Percentiles rank a stretch among this genome's conserved stretches.
Conservation (phyloP, 2,888 invertebrate species). For the Philonicus albiceps region DNA sequence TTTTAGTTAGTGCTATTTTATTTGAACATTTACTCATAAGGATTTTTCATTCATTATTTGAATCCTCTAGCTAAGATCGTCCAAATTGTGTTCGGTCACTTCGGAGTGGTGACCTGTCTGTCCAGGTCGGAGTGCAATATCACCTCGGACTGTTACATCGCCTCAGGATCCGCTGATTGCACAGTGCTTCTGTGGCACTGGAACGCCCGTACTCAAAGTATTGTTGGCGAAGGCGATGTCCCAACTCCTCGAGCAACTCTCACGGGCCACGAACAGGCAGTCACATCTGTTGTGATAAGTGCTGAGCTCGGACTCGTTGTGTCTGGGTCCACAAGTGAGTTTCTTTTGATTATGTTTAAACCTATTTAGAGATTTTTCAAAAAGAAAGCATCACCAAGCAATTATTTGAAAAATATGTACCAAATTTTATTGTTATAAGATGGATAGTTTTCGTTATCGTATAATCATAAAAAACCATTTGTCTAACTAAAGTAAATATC, state of each 20-base stretch:
- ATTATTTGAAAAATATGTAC: no score
- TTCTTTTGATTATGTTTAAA: constrained; percentile 22
- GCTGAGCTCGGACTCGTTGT: constrained; percentile 98
- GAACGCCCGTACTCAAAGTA: constrained; percentile 95
- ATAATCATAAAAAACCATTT: no score
- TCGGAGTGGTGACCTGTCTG: constrained; percentile 97
- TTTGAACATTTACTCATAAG: neutral
- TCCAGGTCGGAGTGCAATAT: constrained; percentile 98
- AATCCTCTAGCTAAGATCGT: constrained; percentile 91
- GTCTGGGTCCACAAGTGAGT: constrained; percentile 82
- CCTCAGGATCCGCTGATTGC: constrained; percentile 97
- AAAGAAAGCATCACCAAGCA: no score
- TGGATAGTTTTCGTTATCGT: no score
- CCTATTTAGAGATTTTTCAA: no score
- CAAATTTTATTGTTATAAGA: no score
- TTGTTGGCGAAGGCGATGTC: constrained; percentile 94
- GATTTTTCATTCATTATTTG: neutral
- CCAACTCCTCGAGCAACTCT: constrained; percentile 96
- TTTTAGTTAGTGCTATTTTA: no score
- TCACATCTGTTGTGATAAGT: constrained; percentile 94
- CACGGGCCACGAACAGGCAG: constrained; percentile 96
- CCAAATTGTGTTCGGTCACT: constrained; percentile 98
- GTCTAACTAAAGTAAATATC: no score
- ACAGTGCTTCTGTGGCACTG: constrained; percentile 99
- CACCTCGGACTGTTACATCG: constrained; percentile 98